Base-by-base conservation (phyloP, 2,797 vertebrate species). In the Melanotaenia parkinsoni region DNA sequence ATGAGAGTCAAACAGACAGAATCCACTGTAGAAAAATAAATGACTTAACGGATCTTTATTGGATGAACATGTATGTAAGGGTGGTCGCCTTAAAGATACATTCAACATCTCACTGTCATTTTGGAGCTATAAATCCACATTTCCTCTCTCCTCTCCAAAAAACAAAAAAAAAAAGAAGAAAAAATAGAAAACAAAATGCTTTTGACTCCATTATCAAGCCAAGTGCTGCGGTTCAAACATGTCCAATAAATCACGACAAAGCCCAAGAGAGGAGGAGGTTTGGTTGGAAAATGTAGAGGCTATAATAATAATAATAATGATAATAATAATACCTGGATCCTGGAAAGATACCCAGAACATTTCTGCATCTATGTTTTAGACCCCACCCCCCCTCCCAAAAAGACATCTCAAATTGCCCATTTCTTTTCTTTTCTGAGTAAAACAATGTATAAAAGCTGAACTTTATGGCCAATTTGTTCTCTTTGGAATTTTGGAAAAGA, bases 31-130 rank as follows among this genome's bases (percentile, higher is more conserved):
- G 73, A 66, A 74, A 80, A 86, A 72, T 77, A 79, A 79, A 74
- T 83, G 91, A 92, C 91, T 94, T 92, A 92, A 94, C 80, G 91
- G 92, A 93, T 93, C 93, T 95, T 95, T 95, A 95, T 94, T 94
- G 92, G 89, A 93, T 93, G 93, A 94, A 95, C 91, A 94, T 92
- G 94, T 91, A 93, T 91, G 93, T 89, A 82, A 92, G 80, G 91
- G 91, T 86, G 85, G 89, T 89, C 82, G 89, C 90, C 89, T 93
- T 91, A 76, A 89, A 93, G 86, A 93, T 94, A 95, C 93, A 95
- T 95, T 95, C 93, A 93, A 91, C 91, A 94, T 93, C 91, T 94
- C 89, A 93, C 91, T 90, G 91, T 92, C 91, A 91, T 92, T 85
- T 88, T 89, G 84, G 87, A 92, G 86, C 76, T 83, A 78, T 72